phyloP scores from a whole-genome alignment of 2,113 vertebrate genomes.

The Rhinolophus ferrumequinum region DNA sequence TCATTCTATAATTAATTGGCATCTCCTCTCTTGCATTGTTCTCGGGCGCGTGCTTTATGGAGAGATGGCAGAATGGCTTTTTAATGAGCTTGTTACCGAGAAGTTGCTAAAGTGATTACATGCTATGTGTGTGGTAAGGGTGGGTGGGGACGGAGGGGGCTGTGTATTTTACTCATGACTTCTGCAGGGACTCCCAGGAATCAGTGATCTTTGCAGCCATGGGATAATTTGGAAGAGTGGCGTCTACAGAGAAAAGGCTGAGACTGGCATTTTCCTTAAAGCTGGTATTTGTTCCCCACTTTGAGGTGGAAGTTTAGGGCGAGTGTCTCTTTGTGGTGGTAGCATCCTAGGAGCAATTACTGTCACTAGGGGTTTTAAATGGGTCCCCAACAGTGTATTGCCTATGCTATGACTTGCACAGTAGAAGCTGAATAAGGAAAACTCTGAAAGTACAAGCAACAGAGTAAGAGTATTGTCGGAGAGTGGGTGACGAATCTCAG shows the following conservation, averaged over 20 bases:
- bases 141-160: neutral
- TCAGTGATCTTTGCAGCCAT: conserved; percentile 66
- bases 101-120: conserved; percentile 82
- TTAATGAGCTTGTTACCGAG: conserved; percentile 87
- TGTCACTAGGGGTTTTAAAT: neutral
- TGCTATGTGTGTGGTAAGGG: conserved; percentile 80
- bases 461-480: neutral
- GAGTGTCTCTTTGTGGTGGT: neutral
- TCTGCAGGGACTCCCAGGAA: conserved; percentile 66
- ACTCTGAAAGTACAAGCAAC: neutral
- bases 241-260: neutral
- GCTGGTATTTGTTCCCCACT: conserved; percentile 38
- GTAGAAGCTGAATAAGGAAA: neutral
- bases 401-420: neutral
- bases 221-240: conserved; percentile 64
- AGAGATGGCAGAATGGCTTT: conserved; percentile 81
- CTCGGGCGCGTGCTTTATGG: conserved; percentile 78
- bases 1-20: conserved; percentile 83
- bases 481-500: neutral
- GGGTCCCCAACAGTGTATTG: neutral
- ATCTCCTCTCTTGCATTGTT: conserved; percentile 80
- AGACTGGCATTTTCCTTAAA: conserved; percentile 4
- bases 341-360: neutral
- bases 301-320: neutral
- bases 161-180: conserved; percentile 70